A percentile compares a stretch with the other conserved stretches of the same genome.
Conservation (phyloP, 2,888 invertebrate genomes). For the Aphrophora alni region DNA sequence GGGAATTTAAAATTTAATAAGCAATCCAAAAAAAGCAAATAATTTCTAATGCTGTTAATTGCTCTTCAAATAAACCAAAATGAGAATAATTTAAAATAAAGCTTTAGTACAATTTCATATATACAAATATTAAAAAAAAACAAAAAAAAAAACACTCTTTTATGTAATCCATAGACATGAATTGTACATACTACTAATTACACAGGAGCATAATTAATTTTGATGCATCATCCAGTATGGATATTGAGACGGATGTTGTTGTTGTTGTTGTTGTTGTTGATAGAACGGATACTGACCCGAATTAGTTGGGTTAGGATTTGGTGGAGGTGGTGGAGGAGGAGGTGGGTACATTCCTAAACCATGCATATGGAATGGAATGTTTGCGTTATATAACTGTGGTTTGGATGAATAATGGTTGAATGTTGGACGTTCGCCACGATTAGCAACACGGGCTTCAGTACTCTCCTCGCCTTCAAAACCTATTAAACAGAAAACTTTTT, state of each 20-base stretch:
- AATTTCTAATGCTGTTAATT: too few relatives aligned
- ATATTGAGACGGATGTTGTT: constrained; percentile 16
- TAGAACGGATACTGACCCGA: constrained; percentile 29
- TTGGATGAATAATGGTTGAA: constrained; percentile 52
- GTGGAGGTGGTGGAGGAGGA: constrained; percentile 48
- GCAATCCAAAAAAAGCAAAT: too few relatives aligned
- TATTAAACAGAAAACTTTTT: neutral
- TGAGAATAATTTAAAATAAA: too few relatives aligned
- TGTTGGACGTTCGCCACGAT: constrained; percentile 46
- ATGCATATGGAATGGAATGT: constrained; percentile 48
- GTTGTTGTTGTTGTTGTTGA: constrained; percentile 28
- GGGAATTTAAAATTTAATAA: too few relatives aligned
- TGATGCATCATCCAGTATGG: constrained; percentile 33
- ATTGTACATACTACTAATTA: too few relatives aligned
- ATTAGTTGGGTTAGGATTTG: constrained; percentile 36
- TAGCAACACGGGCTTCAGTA: neutral
- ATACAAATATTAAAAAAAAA: too few relatives aligned
- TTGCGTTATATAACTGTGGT: constrained; percentile 50
- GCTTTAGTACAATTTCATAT: too few relatives aligned
- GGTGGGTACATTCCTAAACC: constrained; percentile 47
- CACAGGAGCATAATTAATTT: neutral
- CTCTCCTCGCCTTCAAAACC: constrained; percentile 16
- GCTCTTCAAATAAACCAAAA: too few relatives aligned
- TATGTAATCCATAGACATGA: too few relatives aligned
- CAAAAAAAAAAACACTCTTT: too few relatives aligned